phyloP scores from a whole-genome alignment of 2,888 invertebrate genomes.

The Drosophila formosana region DNA sequence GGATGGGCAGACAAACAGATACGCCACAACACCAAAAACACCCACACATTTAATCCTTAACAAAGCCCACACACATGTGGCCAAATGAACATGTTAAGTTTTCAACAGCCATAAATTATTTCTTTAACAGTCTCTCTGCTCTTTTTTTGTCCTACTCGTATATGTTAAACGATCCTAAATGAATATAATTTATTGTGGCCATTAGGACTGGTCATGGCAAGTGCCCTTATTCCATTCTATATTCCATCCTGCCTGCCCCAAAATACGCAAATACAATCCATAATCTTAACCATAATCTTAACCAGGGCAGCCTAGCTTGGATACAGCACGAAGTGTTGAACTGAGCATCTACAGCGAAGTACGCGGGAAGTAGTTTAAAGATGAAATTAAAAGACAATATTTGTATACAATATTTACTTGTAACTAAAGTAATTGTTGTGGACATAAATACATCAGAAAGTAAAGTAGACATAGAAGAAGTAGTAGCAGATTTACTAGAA shows the following conservation, averaged over 20 bases:
- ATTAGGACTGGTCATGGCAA: conserved; percentile 48
- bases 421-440: too few species aligned
- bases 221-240: neutral
- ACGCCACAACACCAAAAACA: conserved; percentile 24
- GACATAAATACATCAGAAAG: too few species aligned
- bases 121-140: conserved; percentile 64
- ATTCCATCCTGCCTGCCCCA: neutral
- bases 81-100: conserved; percentile 78
- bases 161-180: conserved; percentile 76
- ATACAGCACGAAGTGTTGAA: neutral
- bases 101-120: conserved; percentile 78
- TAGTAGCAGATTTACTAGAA: too few species aligned
- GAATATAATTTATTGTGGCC: conserved; percentile 79
- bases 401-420: too few species aligned
- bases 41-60: conserved; percentile 54
- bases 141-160: conserved; percentile 42
- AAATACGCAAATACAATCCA: conserved; percentile 32
- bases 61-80: conserved; percentile 70
- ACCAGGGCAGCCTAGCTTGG: neutral
- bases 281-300: conserved; percentile 12
- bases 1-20: conserved; percentile 21
- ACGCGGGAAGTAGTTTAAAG: neutral
- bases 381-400: neutral
- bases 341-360: conserved; percentile 10
- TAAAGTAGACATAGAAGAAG: too few species aligned